Evolutionary conservation across 1,140 invertebrate species (phyloP).

Genomic region (Prorops nasuta): DNA sequence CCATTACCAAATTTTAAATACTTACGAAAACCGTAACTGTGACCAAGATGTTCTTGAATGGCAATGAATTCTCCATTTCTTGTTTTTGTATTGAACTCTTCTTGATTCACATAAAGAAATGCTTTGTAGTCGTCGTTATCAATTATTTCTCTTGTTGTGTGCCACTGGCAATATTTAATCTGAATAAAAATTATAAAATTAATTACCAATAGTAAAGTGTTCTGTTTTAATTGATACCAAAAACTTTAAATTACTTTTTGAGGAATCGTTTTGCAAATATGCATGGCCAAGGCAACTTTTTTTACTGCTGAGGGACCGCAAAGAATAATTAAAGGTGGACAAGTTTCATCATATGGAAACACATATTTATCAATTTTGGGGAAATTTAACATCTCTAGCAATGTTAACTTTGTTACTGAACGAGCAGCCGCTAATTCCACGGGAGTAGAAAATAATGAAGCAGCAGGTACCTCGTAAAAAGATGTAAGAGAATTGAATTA

Average conservation of each 20-base stretch:
- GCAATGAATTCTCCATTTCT: slow-evolving; percentile 35
- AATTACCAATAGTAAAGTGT: background rate
- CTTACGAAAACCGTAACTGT: slow-evolving; percentile 44
- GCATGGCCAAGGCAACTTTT: slow-evolving; percentile 26
- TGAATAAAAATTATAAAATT: slow-evolving; percentile 8
- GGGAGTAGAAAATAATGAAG: slow-evolving; percentile 27
- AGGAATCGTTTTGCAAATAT: slow-evolving; percentile 17
- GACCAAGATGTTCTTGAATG: slow-evolving; percentile 32
- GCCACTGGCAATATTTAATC: slow-evolving; percentile 34
- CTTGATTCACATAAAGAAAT: slow-evolving; percentile 26
- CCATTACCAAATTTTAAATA: slow-evolving; percentile 7
- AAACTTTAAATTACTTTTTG: slow-evolving; percentile 24
- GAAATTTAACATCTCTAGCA: slow-evolving; percentile 36
- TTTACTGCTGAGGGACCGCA: slow-evolving; percentile 35
- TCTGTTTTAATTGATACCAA: background rate
- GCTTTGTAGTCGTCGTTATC: slow-evolving; percentile 13
- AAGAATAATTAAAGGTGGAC: slow-evolving; percentile 33
- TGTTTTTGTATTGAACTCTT: slow-evolving; percentile 31
- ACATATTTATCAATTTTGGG: slow-evolving; percentile 29
- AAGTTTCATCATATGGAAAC: slow-evolving; percentile 30
- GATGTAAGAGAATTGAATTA: too few species aligned
- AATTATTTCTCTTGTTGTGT: slow-evolving; percentile 30
- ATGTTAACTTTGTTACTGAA: slow-evolving; percentile 32
- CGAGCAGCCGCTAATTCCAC: slow-evolving; percentile 26
- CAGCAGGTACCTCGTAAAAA: slow-evolving; percentile 36